Conservation (phyloP, 2,888 invertebrate genomes). For the Cataglyphis altisquamis region DNA sequence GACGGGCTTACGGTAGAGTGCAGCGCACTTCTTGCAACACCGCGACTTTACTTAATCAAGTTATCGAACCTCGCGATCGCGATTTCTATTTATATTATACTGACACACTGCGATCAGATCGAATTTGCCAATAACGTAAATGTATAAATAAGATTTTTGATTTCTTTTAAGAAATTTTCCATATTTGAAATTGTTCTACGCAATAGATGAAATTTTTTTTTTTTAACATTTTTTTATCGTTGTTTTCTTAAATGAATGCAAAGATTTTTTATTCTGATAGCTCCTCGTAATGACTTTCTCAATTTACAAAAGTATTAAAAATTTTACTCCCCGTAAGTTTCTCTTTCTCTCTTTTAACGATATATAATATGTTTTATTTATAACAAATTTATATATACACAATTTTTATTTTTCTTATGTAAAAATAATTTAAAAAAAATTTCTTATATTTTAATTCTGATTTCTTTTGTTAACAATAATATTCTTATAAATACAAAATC, state of each 20-base stretch:
- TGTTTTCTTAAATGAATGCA: not conserved
- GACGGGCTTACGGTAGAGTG: not conserved
- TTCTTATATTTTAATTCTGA: not conserved
- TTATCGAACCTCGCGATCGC: conserved; percentile 38
- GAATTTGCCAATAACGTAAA: not conserved
- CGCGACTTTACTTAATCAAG: conserved; percentile 20
- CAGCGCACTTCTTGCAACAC: conserved; percentile 18
- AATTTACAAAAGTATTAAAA: not conserved
- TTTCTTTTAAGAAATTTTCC: not conserved
- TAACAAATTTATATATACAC: not conserved
- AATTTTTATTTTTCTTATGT: not conserved
- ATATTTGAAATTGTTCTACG: not conserved
- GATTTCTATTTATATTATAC: conserved; percentile 28
- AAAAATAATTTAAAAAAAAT: not conserved
- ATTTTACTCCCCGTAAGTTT: not conserved
- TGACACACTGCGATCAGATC: conserved; percentile 12
- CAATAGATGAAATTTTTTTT: not conserved
- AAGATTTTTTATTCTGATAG: not conserved
- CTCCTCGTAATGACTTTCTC: not conserved
- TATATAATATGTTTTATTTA: no score
- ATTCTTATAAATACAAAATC: not conserved
- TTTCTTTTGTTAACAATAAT: not conserved
- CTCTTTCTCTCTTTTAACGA: not conserved
- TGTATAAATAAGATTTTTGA: not conserved
- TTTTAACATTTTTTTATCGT: not conserved